A percentile compares a stretch with the other conserved stretches of the same genome.
These are phyloP conservation scores for Brachyistius frenatus DNA, from an alignment of 2,113 vertebrate species.

Conservation along the genomic window DNA sequence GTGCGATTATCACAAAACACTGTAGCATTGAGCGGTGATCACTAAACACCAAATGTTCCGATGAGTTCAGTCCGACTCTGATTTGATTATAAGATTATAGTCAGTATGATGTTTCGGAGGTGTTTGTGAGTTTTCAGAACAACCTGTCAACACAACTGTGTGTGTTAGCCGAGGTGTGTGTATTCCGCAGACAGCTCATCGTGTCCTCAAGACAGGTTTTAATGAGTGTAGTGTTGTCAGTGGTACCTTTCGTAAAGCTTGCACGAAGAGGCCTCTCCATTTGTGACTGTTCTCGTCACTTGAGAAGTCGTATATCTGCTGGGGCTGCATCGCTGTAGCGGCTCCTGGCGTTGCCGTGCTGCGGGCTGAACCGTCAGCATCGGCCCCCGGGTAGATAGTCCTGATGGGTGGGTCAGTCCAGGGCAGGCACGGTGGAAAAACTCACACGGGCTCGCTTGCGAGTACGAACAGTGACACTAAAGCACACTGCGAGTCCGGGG, in stretches of 20 bases:
- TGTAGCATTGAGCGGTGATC: no score
- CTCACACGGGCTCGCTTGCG: conserved; percentile 36
- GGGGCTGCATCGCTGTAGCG: conserved; percentile 92
- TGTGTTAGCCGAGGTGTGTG: no score
- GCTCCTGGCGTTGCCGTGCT: conserved; percentile 85
- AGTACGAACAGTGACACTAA: conserved; percentile 32
- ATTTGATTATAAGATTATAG: no score
- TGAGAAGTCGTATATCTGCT: conserved; percentile 95
- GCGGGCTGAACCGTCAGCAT: conserved; percentile 88
- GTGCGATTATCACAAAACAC: no score
- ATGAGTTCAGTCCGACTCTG: no score
- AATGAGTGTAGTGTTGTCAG: neutral
- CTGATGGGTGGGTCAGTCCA: conserved; percentile 83
- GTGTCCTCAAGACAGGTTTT: neutral
- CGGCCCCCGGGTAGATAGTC: conserved; percentile 81
- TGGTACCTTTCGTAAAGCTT: conserved; percentile 93
- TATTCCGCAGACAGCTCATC: no score
- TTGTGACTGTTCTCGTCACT: conserved; percentile 95
- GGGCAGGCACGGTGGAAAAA: conserved; percentile 65
- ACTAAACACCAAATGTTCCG: no score
- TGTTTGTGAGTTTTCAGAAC: no score
- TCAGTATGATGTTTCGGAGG: no score
- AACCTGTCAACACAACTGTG: no score
- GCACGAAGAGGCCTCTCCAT: conserved; percentile 96
- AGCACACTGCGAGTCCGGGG: conserved; percentile 19